phyloP scores from a whole-genome alignment of 1,140 invertebrate species.

The Drosophila arawakana region DNA sequence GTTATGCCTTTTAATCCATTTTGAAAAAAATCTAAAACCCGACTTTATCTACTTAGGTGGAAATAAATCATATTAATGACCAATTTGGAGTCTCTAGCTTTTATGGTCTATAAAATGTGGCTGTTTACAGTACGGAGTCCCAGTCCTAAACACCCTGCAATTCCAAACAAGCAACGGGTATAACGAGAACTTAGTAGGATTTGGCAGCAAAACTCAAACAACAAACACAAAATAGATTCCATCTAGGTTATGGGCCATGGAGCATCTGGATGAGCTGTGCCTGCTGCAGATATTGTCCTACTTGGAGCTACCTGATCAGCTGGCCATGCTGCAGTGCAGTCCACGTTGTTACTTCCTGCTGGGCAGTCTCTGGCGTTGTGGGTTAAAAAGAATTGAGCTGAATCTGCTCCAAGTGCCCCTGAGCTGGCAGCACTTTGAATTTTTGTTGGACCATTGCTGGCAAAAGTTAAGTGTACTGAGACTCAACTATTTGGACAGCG shows the following conservation, averaged over 20 bases:
- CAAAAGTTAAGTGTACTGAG: slow-evolving; percentile 19
- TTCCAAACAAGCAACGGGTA: too few species aligned
- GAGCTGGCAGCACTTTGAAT: slow-evolving; percentile 35
- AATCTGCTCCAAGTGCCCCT: slow-evolving; percentile 58
- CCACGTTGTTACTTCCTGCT: slow-evolving; percentile 53
- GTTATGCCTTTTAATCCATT: too few species aligned
- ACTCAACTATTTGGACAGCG: slow-evolving; percentile 45
- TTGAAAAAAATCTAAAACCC: too few species aligned
- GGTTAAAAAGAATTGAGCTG: slow-evolving; percentile 44
- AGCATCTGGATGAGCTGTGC: slow-evolving; percentile 63
- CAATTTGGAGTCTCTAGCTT: too few species aligned
- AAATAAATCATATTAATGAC: too few species aligned
- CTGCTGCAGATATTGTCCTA: slow-evolving; percentile 53
- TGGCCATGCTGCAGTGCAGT: slow-evolving; percentile 57
- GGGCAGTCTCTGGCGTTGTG: slow-evolving; percentile 55
- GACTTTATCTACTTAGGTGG: too few species aligned
- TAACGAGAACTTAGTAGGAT: slow-evolving; percentile 41
- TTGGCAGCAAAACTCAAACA: slow-evolving; percentile 10
- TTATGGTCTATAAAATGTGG: too few species aligned
- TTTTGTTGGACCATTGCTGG: slow-evolving; percentile 31
- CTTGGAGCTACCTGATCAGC: slow-evolving; percentile 52
- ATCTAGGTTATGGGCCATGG: slow-evolving; percentile 35
- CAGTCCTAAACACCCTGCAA: too few species aligned
- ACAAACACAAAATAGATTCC: not conserved
- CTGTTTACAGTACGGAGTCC: too few species aligned